phyloP scores from a whole-genome alignment of 2,113 vertebrate species.

The Microtus ochrogaster region DNA sequence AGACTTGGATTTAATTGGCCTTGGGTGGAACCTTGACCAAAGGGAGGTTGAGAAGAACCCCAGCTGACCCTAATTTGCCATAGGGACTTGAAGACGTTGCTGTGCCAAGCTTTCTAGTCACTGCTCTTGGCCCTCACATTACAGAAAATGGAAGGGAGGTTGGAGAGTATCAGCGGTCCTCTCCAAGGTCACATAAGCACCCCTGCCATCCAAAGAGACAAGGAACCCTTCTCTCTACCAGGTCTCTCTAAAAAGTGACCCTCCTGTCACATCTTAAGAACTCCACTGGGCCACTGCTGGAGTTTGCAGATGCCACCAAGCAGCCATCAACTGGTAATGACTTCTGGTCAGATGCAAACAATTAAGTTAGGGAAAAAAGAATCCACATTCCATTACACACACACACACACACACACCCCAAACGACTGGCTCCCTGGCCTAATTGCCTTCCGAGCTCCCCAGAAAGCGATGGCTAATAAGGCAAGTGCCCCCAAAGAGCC shows the following conservation, averaged over 20 bases:
- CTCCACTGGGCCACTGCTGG: conserved; percentile 42
- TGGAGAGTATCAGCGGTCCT: background rate
- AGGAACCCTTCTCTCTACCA: background rate
- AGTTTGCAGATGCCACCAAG: conserved; percentile 68
- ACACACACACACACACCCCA: conserved; percentile 24
- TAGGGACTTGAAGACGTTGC: fast-evolving
- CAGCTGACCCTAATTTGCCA: background rate
- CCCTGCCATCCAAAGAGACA: background rate
- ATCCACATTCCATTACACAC: conserved; percentile 49
- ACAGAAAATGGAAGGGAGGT: background rate
- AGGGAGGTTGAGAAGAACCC: background rate
- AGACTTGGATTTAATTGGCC: conserved; percentile 52
- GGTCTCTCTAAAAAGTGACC: background rate
- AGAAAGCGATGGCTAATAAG: conserved; percentile 71
- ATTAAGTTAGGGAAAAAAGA: conserved; percentile 65
- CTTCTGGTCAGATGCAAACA: conserved; percentile 73
- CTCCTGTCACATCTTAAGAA: background rate
- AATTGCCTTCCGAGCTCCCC: conserved; percentile 75
- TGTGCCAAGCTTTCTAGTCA: background rate
- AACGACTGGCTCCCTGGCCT: conserved; percentile 22
- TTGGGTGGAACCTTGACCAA: background rate
- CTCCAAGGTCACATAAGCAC: background rate
- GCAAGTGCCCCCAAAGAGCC: conserved; percentile 42
- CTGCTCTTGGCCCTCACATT: background rate
- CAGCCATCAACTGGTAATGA: conserved; percentile 59